Evolutionary conservation across 2,113 vertebrate genomes (phyloP).

Genomic region (Romanogobio albipinnatus): DNA sequence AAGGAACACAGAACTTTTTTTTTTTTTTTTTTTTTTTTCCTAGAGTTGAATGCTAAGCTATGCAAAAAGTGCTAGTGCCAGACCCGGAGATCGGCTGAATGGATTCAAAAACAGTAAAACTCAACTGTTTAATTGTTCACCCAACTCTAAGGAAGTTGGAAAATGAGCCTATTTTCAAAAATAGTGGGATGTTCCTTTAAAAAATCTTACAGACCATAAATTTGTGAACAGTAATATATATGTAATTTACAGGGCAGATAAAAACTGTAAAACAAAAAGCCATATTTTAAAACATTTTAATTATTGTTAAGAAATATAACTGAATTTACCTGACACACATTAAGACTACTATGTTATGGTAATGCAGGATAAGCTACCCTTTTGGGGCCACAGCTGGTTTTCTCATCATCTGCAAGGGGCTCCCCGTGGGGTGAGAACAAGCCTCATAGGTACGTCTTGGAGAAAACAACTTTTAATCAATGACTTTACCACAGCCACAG

Average conservation of each 20-base stretch:
- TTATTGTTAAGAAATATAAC: neutral
- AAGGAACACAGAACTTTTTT: no score
- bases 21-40: no score
- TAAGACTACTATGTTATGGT: neutral
- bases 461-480: neutral
- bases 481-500: neutral
- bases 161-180: no score
- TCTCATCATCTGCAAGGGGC: slow-evolving; percentile 28
- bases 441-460: neutral
- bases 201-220: neutral
- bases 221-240: no score
- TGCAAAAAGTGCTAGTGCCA: no score
- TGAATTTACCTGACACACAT: neutral
- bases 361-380: slow-evolving; percentile 4
- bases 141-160: no score
- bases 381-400: slow-evolving; percentile 45
- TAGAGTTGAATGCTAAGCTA: no score
- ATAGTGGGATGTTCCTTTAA: no score
- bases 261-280: neutral
- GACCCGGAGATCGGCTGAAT: no score
- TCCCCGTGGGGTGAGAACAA: slow-evolving; percentile 20
- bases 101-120: no score
- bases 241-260: neutral
- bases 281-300: neutral
- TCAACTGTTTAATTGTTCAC: no score